These are phyloP conservation scores for Eupithecia inturbata DNA, from an alignment of 2,888 invertebrate species.

Conservation along the genomic window DNA sequence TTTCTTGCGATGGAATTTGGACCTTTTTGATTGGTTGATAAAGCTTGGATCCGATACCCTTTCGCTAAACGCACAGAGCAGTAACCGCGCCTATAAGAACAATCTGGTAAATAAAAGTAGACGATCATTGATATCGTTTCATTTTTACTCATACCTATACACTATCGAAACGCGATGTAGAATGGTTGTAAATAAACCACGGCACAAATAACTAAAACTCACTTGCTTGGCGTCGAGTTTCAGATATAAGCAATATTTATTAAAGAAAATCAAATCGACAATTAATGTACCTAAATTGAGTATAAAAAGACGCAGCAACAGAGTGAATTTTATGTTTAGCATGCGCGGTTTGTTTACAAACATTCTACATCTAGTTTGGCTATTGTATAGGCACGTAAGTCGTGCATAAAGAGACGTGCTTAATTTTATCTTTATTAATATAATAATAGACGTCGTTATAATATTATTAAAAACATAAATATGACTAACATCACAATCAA, in stretches of 20 bases:
- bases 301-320: too few relatives aligned
- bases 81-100: not conserved
- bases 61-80: not conserved
- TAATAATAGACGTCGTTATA: not conserved
- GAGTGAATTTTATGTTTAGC: too few relatives aligned
- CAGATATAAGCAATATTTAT: too few relatives aligned
- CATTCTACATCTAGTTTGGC: too few relatives aligned
- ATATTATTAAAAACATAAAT: conserved; percentile 1
- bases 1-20: not conserved
- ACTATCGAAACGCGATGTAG: too few relatives aligned
- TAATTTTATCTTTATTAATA: not conserved
- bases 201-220: too few relatives aligned
- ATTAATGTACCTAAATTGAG: too few relatives aligned
- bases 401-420: not conserved
- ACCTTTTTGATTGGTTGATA: not conserved
- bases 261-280: too few relatives aligned
- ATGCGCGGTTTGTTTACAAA: too few relatives aligned
- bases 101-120: not conserved
- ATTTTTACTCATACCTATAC: not conserved
- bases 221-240: too few relatives aligned
- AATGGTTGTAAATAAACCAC: too few relatives aligned
- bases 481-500: not conserved
- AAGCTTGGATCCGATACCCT: not conserved
- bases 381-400: too few relatives aligned
- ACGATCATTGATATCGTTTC: not conserved